Base-by-base conservation (phyloP, 2,888 invertebrate species). In the Lithophane ornitopus region DNA sequence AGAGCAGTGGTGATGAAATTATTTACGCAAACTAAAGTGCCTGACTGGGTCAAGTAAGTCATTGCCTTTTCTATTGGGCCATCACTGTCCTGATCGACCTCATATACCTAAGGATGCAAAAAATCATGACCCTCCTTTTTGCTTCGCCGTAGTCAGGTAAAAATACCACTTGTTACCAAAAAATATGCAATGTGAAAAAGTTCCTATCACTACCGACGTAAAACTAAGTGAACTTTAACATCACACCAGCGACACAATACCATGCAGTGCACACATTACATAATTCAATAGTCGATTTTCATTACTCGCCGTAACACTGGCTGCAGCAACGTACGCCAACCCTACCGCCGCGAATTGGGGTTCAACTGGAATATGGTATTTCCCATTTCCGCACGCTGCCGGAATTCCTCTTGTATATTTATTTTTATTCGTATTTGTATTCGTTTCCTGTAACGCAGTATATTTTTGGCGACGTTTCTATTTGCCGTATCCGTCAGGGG, bases 401-500 rank as follows among this genome's bases (percentile, higher is more conserved):
- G 91, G 93, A 93, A 93, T 93, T 92, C 91, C 92, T 92, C 91
- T 89, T 90, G 92, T 92, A 91, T 93, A 91, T 94, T 95, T 94
- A 94, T 95, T 96, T 95, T 94, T 94, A 94, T 94, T 94, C 92
- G 92, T 94, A 94, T 96, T 95, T 95, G 95, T 96, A 95, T 96
- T 95, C 95, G 93, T 94, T 95, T 95, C 95, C 94, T 93, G 95
- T 94, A 90, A 92, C 91, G 92, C 91, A 90, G 92, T 95, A 94
- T 87, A 85, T 88, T 95, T 94, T 93, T 93, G 91, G 91, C 91
- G 93, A 94, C 93, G 91, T 93, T 93, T 93, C 92, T 92, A 93
- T 94, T 90, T 85, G 86, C 74, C 71, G 78, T 81, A 81, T 86
- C 86, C 88, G 87, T 87, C 78, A 85, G 82, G 86, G 80, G 79